Evolutionary conservation across 2,113 vertebrate species (phyloP).

Genomic region (Mola mola): DNA sequence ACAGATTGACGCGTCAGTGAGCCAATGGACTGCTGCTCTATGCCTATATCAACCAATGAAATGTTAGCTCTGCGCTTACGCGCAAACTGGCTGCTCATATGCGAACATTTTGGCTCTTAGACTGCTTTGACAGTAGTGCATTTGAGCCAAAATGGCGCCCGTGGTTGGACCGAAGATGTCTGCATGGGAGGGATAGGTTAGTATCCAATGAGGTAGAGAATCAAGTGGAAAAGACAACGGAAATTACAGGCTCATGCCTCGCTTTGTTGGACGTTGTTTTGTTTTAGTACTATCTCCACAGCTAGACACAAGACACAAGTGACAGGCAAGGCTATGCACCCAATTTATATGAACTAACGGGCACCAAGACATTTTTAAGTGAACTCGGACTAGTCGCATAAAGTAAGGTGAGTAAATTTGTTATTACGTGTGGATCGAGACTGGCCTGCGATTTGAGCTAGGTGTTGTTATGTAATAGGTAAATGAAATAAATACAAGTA

Average conservation of each 20-base stretch:
- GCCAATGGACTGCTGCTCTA: conserved; percentile 13
- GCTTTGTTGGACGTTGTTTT: not conserved
- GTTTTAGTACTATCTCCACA: not conserved
- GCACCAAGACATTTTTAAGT: not conserved
- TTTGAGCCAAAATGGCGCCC: conserved; percentile 65
- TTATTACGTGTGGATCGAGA: not conserved
- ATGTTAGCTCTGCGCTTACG: accelerated
- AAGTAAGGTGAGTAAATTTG: conserved; percentile 43
- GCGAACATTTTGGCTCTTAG: conserved; percentile 42
- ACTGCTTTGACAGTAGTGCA: accelerated
- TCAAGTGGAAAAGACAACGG: not conserved
- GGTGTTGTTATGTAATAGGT: too few relatives aligned
- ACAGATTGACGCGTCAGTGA: conserved; percentile 37
- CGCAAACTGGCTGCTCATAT: not conserved
- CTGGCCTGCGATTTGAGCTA: not conserved
- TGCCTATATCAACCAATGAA: conserved; percentile 40
- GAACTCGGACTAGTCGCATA: not conserved
- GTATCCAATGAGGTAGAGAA: conserved; percentile 35
- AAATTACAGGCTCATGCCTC: conserved; percentile 19
- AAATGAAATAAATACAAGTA: too few relatives aligned
- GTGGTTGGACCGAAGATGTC: accelerated
- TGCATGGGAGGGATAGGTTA: conserved; percentile 2
- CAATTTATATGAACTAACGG: not conserved
- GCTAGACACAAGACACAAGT: not conserved
- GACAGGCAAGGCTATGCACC: conserved; percentile 2